phyloP scores from a whole-genome alignment of 1,140 invertebrate species.

The Drosophila busckii region DNA sequence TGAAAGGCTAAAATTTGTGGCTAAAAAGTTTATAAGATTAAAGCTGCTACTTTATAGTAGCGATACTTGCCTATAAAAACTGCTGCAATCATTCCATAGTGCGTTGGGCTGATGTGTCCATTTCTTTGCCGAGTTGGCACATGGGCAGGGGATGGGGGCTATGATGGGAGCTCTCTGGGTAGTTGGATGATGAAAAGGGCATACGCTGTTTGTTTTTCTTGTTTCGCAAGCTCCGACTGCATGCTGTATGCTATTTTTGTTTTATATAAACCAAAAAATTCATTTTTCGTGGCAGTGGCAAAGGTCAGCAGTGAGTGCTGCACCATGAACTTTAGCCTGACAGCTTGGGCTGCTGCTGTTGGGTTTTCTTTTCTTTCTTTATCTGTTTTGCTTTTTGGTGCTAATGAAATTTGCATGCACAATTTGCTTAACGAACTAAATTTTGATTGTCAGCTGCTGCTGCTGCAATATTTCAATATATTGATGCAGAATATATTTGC shows the following conservation, averaged over 20 bases:
- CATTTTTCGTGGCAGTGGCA: conserved; percentile 11
- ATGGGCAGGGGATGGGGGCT: no score
- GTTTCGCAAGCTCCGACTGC: conserved; percentile 14
- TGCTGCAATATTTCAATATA: conserved; percentile 19
- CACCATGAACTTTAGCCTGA: conserved; percentile 38
- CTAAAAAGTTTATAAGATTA: no score
- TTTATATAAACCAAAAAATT: no score
- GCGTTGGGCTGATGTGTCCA: no score
- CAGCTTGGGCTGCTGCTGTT: not conserved
- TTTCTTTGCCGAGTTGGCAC: no score
- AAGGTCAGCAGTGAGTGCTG: conserved; percentile 36
- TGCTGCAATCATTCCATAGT: no score
- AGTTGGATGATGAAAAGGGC: no score
- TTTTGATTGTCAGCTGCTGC: conserved; percentile 19
- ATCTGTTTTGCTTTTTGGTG: conserved; percentile 8
- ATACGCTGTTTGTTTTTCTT: no score
- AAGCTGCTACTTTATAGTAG: no score
- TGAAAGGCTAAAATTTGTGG: no score
- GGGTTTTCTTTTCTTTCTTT: not conserved
- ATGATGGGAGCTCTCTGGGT: no score
- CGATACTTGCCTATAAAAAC: no score
- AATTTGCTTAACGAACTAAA: conserved; percentile 26
- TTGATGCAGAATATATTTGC: conserved; percentile 12
- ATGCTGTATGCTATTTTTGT: conserved; percentile 41
- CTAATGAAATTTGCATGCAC: conserved; percentile 12